Base-by-base conservation (phyloP, 2,888 invertebrate species). In the Minunthozetes semirufus region DNA sequence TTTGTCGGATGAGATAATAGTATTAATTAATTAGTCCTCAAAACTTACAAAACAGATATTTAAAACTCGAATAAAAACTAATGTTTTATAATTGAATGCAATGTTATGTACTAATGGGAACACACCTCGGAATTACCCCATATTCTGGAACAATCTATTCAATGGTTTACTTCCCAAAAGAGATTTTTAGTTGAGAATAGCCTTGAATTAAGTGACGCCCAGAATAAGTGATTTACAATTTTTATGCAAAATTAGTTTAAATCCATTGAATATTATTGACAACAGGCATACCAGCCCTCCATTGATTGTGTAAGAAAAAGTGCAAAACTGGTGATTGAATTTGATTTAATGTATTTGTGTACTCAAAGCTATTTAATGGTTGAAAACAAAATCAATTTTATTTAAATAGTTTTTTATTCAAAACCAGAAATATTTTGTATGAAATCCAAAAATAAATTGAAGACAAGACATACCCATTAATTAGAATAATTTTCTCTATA, bases 121-220 rank as follows among this genome's bases (percentile, higher is more conserved):
- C 63, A 63, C 63, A 63, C 63, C 63, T 63, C 33, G 11, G n/a
- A 33, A 33, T 63, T 63, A 33, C 17, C 29, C 61, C 29, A 61
- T 61, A 61, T 27, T 61, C 29, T 29, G 1, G n/a, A 33, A 27
- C 33, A 63, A 33, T 63, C 6, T 9, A 56, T 53, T 6, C n/a
- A 25, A 22, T 56, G 25, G 19, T 25, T 56, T 25, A 5, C 56
- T 56, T 25, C 25, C 56, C n/a, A 56, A 56, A 56, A 6, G 19
- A 53, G 3, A 56, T 22, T 25, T 19, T 9, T 56, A 4, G 6
- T 25, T 56, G 25, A 56, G 6, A 22, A 56, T 8, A 56, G 56
- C 56, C 56, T 56, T 56, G 56, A 56, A 56, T 56, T 53, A 6
- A 56, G 11, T 25, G 19, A 56, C 25, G 56, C 56, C 56, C 25